These are phyloP conservation scores for Lingula anatina DNA, from an alignment of 2,888 invertebrate genomes.

Conservation along the genomic window DNA sequence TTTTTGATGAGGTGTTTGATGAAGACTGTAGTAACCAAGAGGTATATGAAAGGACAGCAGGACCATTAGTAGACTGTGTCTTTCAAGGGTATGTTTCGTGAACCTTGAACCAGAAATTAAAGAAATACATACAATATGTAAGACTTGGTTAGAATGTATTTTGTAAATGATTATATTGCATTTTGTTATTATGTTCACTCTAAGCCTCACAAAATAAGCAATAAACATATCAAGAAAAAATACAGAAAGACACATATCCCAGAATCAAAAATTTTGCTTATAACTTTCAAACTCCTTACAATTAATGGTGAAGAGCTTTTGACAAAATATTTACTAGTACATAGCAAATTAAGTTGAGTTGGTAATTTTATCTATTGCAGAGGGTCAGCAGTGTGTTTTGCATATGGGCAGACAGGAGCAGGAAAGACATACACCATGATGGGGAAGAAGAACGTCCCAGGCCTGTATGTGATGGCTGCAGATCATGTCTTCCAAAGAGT, in stretches of 20 bases:
- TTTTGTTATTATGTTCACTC: no score
- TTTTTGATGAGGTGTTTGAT: constrained; percentile 49
- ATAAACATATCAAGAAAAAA: no score
- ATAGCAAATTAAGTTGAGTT: no score
- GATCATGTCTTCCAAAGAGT: constrained; percentile 40
- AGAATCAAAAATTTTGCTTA: no score
- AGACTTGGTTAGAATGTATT: no score
- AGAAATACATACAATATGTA: background rate
- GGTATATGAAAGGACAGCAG: constrained; percentile 41
- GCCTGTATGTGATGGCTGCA: constrained; percentile 44
- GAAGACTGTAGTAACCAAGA: constrained; percentile 40
- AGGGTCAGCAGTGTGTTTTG: constrained; percentile 48
- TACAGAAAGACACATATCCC: no score
- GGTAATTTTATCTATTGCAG: constrained; percentile 28
- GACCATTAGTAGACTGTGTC: constrained; percentile 40
- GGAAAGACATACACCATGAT: constrained; percentile 51
- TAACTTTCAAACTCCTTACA: no score
- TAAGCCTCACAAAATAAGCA: no score
- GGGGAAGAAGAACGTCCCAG: constrained; percentile 35
- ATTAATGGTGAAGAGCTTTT: no score
- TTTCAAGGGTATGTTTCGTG: constrained; percentile 46
- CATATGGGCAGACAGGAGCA: constrained; percentile 50
- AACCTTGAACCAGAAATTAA: background rate
- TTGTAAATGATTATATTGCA: no score
- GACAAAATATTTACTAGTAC: no score